These are phyloP conservation scores for Anarsia innoxiella DNA, from an alignment of 2,888 invertebrate genomes.

Conservation along the genomic window DNA sequence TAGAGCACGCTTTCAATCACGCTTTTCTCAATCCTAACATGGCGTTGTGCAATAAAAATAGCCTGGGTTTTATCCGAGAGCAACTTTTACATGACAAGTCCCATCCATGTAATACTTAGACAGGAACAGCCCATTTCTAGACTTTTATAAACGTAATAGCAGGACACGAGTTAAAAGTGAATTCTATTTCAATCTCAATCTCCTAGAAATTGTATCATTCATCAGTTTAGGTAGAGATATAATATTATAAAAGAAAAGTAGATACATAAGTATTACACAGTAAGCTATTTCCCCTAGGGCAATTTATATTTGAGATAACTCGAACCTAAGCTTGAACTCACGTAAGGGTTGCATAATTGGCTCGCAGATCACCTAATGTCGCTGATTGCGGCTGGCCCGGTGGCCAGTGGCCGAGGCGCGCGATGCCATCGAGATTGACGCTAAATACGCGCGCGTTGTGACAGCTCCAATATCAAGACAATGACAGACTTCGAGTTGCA, in stretches of 20 bases:
- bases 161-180: no score
- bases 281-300: no score
- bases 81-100: constrained; percentile 5
- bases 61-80: constrained; percentile 4
- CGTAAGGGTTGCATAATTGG: constrained; percentile 48
- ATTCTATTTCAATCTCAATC: no score
- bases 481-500: constrained; percentile 61
- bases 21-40: constrained; percentile 21
- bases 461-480: constrained; percentile 69
- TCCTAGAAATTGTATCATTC: no score
- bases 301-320: no score
- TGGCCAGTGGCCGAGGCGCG: constrained; percentile 23
- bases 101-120: constrained; percentile 7
- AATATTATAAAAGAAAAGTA: no score
- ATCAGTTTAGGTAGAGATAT: no score
- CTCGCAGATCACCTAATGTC: constrained; percentile 51
- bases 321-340: constrained; percentile 27
- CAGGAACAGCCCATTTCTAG: constrained; percentile 1
- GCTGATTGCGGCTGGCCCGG: constrained; percentile 47
- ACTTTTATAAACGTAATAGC: background rate
- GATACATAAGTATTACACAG: no score
- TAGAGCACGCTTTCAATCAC: constrained; percentile 42
- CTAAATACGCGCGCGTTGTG: constrained; percentile 68
- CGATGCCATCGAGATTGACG: constrained; percentile 71
- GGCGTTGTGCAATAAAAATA: constrained; percentile 12